Conservation (phyloP, 2,888 invertebrate genomes). For the Ophion slaviceki region DNA sequence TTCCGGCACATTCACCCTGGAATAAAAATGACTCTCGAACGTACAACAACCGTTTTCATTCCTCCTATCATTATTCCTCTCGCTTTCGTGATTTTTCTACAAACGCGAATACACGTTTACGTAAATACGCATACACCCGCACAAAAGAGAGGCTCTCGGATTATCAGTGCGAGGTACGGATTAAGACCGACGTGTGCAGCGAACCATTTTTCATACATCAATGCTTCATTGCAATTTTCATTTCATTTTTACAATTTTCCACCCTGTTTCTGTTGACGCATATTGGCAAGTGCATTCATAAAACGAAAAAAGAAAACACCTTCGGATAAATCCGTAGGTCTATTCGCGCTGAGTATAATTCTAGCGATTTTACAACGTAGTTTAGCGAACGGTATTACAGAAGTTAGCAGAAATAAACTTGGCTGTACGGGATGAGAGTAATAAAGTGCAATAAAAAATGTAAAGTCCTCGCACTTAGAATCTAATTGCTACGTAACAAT, state of each 20-base stretch:
- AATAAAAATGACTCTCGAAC: not conserved
- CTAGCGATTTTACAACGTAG: not conserved
- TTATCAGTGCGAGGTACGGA: slow-evolving; percentile 24
- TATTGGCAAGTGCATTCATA: not conserved
- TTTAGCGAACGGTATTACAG: not conserved
- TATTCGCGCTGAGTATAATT: not conserved
- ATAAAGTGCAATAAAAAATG: not conserved
- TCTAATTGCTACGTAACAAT: not conserved
- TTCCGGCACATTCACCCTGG: not conserved
- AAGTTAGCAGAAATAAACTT: not conserved
- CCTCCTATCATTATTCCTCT: not conserved
- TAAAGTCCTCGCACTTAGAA: not conserved
- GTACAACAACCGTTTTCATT: slow-evolving; percentile 1
- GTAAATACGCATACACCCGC: not conserved
- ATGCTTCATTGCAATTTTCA: slow-evolving; percentile 18
- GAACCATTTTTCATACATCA: slow-evolving; percentile 32
- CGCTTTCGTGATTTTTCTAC: slow-evolving; percentile 26
- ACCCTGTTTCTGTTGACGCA: not conserved
- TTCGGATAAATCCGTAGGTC: not conserved
- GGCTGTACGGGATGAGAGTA: not conserved
- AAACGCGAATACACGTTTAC: not conserved
- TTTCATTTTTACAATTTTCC: slow-evolving; percentile 14
- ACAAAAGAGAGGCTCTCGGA: slow-evolving; percentile 22
- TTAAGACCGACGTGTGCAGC: not conserved
- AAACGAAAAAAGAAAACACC: not conserved